phyloP scores from a whole-genome alignment of 2,888 invertebrate genomes.

The Eledone cirrhosa region DNA sequence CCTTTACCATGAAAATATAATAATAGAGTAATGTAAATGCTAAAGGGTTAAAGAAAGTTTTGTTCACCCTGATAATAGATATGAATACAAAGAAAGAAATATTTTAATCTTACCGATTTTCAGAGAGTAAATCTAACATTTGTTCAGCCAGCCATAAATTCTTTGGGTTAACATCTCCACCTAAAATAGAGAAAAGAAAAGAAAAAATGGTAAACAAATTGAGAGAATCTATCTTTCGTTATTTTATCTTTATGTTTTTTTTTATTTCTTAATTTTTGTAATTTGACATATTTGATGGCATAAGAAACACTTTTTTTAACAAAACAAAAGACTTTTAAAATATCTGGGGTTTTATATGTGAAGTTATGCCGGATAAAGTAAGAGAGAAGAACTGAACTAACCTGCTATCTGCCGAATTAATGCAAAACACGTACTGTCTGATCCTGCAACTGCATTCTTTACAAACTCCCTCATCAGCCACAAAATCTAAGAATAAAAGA shows the following conservation, averaged over 20 bases:
- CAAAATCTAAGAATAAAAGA: slow-evolving; percentile 74
- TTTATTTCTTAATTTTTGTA: no score
- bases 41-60: no score
- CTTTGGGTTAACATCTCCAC: slow-evolving; percentile 81
- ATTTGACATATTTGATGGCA: no score
- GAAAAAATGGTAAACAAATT: neutral
- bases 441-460: slow-evolving; percentile 84
- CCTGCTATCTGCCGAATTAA: slow-evolving; percentile 91
- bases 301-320: no score
- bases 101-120: slow-evolving; percentile 71
- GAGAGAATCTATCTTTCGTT: no score
- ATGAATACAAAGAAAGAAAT: neutral
- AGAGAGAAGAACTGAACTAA: slow-evolving; percentile 37
- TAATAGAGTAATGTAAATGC: no score
- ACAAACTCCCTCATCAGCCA: slow-evolving; percentile 94
- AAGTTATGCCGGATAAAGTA: no score
- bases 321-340: no score
- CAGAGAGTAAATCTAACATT: slow-evolving; percentile 88
- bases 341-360: no score
- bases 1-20: no score
- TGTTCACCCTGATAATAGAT: no score
- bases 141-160: slow-evolving; percentile 88
- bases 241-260: no score
- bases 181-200: slow-evolving; percentile 47
- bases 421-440: slow-evolving; percentile 90